These are phyloP conservation scores for Morpho achilles DNA, from an alignment of 2,888 invertebrate genomes.

Conservation along the genomic window DNA sequence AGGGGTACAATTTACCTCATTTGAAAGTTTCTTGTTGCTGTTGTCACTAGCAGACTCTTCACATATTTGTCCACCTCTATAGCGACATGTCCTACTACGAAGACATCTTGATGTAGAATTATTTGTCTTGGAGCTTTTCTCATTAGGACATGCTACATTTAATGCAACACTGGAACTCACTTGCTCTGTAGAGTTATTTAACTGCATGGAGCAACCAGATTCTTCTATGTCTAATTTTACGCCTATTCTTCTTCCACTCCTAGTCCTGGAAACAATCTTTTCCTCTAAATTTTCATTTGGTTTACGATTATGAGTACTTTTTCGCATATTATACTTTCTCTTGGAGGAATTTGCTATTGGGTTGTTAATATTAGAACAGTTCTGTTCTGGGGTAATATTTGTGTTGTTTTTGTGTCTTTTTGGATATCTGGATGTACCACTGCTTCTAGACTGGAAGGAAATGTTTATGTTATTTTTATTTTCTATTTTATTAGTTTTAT, in stretches of 20 bases:
- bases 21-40: conserved; percentile 20
- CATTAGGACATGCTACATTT: conserved; percentile 46
- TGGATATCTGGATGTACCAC: conserved; percentile 56
- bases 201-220: conserved; percentile 32
- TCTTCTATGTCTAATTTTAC: conserved; percentile 46
- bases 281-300: conserved; percentile 54
- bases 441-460: conserved; percentile 51
- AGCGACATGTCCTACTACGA: conserved; percentile 16
- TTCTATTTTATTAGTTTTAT: conserved; percentile 28
- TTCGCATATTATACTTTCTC: conserved; percentile 36
- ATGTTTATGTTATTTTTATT: conserved; percentile 43
- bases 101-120: conserved; percentile 20
- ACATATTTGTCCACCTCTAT: conserved; percentile 19
- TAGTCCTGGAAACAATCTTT: conserved; percentile 44
- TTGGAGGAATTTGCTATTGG: conserved; percentile 23
- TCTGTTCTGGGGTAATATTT: conserved; percentile 26
- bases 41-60: conserved; percentile 24
- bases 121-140: conserved; percentile 29
- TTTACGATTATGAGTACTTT: conserved; percentile 36
- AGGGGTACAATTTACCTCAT: conserved; percentile 21
- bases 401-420: conserved; percentile 45
- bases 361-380: conserved; percentile 19
- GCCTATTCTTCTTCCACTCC: conserved; percentile 56
- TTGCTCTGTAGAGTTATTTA: conserved; percentile 49
- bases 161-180: conserved; percentile 51